Evolutionary conservation across 2,888 invertebrate species (phyloP), one percentile per base, ranked within the genome.

Genomic region (Hypsopygia costalis): DNA sequence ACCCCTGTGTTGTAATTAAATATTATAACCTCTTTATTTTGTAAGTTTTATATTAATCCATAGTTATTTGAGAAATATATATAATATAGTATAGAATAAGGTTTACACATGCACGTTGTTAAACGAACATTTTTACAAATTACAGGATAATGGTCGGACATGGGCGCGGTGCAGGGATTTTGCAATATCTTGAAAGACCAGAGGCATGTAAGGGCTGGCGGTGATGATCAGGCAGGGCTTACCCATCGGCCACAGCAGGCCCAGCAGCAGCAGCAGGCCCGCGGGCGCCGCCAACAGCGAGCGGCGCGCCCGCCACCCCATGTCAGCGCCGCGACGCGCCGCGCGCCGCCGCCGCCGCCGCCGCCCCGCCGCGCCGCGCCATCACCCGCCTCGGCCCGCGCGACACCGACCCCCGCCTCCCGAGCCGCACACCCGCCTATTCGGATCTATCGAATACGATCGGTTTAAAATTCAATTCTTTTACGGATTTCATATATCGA

Each of bases 221-320:
- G n/a, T n/a, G n/a, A n/a, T n/a, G n/a, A 4, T 16, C 16, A 16
- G 12, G 10, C 7, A 10, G 30, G 11, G 51, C 81, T 82, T 70
- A 88, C 87, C 87, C 75, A 78, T 78, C 74, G 80, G 81, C 76
- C 81, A 80, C 68, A 88, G 81, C 77, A 85, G 81, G 82, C 70
- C 82, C 77, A 87, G 83, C 82, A 85, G 80, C 70, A 83, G 85
- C 80, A 88, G 85, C 80, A 86, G 81, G 77, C 74, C 81, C 77
- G 86, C 87, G 83, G 83, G 86, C 86, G 86, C 85, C 82, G 86
- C 83, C 82, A 81, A 73, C 70, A 77, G 83, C 81, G 78, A 71
- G 85, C 89, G 86, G 83, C 87, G 85, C 85, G 87, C 77, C 85
- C 85, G 83, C 66, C 80, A 76, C 78, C 70, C 80, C 86, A 86